Evolutionary conservation across 2,113 vertebrate genomes (phyloP), one percentile per base, ranked within the genome.

Genomic region (Potamarius usumacintae): DNA sequence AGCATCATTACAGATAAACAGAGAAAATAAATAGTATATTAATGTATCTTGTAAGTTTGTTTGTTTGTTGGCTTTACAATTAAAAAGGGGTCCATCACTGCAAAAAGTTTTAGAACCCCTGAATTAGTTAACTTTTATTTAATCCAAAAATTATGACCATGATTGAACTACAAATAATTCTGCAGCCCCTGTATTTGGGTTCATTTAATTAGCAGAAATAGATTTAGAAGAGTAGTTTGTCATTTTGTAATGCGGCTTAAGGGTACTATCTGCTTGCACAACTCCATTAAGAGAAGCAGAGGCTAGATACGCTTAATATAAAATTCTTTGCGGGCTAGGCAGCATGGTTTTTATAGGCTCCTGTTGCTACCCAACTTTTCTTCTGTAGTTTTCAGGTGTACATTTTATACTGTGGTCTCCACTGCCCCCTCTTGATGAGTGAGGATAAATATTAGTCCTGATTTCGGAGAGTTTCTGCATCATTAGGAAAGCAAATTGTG

Each of bases 231-330:
- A 67, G 55, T 69, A 27, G 58, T 74, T 80, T 83, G 86, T 79
- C 85, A 71, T 27, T 88, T 58, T 82, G 9, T 83, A 25, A 55
- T 85, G 18, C 34, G 34, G 15, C 30, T 34, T 71, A n/a, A 27
- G 25, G n/a, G 63, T 65, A n/a, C 63, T 65, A 65, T 65, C 63
- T 65, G 63, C 63, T 67, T 67, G 27, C 63, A 67, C 25, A 27
- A n/a, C 9, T 67, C 25, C 63, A 27, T 27, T 67, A 71, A 42
- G 67, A 30, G 15, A 71, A 71, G 30, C 30, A 17, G 14, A 71
- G 15, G 67, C 67, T 34, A 34, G 67, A 69, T 69, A 69, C 27
- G 65, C 65, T 69, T 69, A 69, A 69, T n/a, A 71, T 34, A 71
- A 71, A 30, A 67, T 67, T 67, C 63, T 42, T 71, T 71, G 69